Base-by-base conservation (phyloP, 2,888 invertebrate genomes). In the Leptinotarsa tumamoca region DNA sequence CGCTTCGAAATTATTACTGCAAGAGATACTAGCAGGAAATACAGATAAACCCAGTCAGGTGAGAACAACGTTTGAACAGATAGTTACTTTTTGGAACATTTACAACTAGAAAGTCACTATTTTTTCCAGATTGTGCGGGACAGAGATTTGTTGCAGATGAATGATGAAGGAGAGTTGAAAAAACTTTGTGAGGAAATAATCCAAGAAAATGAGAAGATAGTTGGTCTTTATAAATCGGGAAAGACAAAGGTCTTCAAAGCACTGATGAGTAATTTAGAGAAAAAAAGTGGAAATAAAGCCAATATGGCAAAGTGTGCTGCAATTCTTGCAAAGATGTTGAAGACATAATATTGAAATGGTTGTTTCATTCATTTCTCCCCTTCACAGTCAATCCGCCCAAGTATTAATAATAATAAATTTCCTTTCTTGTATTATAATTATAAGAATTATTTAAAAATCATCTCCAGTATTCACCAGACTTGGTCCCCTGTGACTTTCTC, bases 191-290 rank as follows among this genome's bases (percentile, higher is more conserved):
- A 87, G 70, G 88, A 90, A 81, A 90, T 94, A 0, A 87, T 96
- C 50, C 85, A 91, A 17, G 90, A 92, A 77, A 94, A 95, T 88
- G 90, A 92, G 15, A 92, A 94, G 85, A 85, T 93, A 72, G 94
- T 94, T 1, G 89, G 90, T 78, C 90, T 92, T 80, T 95, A 93
- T 84, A 92, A 90, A 85, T 89, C 88, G 14, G 95, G 95, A 5
- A 95, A 95, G 88, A 87, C 86, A 0, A 94, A 94, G 89, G 91
- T 93, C 13, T 90, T 94, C 67, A 92, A 91, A 83, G 92, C 92
- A 50, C 90, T 96, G 76, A 86, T 93, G 76, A 93, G 92, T 17
- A 89, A 91, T 84, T 89, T 94, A 71, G 90, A 90, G 72, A 91
- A 91, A 83, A 88, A 89, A 79, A 91, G 92, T 66, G 87, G 92